phyloP scores from a whole-genome alignment of 2,888 invertebrate genomes.

The Helleia helle region DNA sequence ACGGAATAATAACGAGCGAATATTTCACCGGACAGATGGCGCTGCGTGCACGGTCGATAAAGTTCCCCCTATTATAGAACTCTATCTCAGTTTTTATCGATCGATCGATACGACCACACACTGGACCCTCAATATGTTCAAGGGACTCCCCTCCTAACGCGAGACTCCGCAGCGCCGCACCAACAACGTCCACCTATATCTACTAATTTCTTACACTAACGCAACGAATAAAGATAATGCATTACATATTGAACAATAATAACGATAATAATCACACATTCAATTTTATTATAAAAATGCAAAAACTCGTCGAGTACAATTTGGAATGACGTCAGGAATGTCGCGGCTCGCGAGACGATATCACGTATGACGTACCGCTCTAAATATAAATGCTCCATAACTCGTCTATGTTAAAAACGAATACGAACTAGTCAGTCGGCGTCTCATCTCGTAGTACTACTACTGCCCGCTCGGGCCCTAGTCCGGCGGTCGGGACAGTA shows the following conservation, averaged over 20 bases:
- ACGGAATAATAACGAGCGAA: slow-evolving; percentile 3
- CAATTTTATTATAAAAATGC: slow-evolving; percentile 5
- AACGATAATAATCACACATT: slow-evolving; percentile 5
- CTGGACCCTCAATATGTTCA: no score
- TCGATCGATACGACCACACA: neutral
- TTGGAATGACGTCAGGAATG: slow-evolving; percentile 9
- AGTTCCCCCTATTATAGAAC: no score
- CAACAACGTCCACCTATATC: neutral
- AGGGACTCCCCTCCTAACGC: neutral
- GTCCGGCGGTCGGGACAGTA: no score
- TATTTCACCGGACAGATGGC: neutral
- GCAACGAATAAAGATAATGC: slow-evolving; percentile 1
- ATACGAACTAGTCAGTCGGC: no score
- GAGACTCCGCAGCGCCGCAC: neutral
- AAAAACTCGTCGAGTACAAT: slow-evolving; percentile 1
- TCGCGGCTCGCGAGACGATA: no score
- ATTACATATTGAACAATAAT: slow-evolving; percentile 6
- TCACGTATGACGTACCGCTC: no score
- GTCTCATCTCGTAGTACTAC: no score
- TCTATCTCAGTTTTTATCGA: no score
- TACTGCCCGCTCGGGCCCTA: no score
- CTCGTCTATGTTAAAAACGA: no score
- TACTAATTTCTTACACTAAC: neutral
- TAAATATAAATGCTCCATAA: no score
- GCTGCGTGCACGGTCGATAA: neutral